phyloP scores from a whole-genome alignment of 2,888 invertebrate genomes.

The Oscheius sp. region DNA sequence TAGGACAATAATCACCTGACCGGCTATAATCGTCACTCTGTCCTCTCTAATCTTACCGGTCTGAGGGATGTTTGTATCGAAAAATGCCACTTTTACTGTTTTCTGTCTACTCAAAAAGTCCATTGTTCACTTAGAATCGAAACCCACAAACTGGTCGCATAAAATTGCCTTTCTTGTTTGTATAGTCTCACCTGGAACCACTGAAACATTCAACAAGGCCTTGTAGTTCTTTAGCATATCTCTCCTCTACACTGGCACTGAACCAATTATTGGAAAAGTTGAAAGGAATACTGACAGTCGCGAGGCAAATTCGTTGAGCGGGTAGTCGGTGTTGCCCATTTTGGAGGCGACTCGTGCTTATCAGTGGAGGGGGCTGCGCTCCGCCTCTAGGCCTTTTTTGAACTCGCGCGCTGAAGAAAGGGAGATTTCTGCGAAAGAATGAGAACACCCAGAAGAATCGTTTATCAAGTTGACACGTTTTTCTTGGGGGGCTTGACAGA shows the following conservation, averaged over 20 bases:
- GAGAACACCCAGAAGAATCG: not conserved
- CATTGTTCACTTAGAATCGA: not conserved
- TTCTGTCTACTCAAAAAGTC: not conserved
- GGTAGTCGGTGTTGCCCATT: constrained; percentile 34
- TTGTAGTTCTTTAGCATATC: constrained; percentile 32
- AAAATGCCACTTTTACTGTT: not conserved
- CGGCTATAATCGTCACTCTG: not conserved
- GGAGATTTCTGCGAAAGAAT: not conserved
- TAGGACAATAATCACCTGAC: too few species aligned
- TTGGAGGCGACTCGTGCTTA: constrained; percentile 7
- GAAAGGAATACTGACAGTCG: constrained; percentile 15
- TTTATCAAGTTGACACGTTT: constrained; percentile 18
- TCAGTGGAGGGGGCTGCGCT: constrained; percentile 1
- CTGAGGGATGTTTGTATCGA: not conserved
- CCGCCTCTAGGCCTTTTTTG: constrained; percentile 28
- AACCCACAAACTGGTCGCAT: not conserved
- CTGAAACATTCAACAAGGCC: constrained; percentile 37
- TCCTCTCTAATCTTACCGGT: constrained; percentile 1
- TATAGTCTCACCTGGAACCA: constrained; percentile 25
- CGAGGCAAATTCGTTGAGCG: constrained; percentile 29
- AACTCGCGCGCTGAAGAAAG: not conserved
- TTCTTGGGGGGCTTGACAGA: not conserved
- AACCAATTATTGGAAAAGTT: not conserved
- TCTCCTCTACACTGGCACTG: constrained; percentile 35
- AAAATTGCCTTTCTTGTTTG: not conserved